Base-by-base conservation (phyloP, 2,888 invertebrate genomes). In the Chouioia cunea region DNA sequence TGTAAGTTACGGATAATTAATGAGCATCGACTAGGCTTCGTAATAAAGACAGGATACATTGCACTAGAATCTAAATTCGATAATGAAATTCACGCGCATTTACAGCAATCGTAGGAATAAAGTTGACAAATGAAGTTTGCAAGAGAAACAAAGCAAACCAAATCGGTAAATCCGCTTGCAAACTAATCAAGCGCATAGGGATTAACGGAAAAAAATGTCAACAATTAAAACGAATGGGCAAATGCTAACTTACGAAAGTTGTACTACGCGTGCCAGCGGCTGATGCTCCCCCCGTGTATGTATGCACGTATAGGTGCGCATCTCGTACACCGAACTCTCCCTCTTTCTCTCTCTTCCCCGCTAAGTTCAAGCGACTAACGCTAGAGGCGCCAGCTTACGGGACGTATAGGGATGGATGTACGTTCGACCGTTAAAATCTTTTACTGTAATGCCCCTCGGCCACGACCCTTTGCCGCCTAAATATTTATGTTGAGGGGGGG, bases 351-450 rank as follows among this genome's bases (percentile, higher is more conserved):
- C 27, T 27, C 22, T 12, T 3, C 23, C 12, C 54, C 6, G 47
- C 8, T 14, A 46, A 53, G 46, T 66, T 62, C 0, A n/a, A 36
- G 68, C 46, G 56, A 16, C 20, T 4, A 48, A 14, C 68, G 36
- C 54, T 14, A 68, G 68, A 62, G 68, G 68, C 68, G 68, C 68
- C 68, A 68, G 68, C 56, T 60, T 16, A 22, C 62, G 56, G 62
- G 43, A 18, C 27, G 20, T 20, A n/a, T n/a, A 46, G n/a, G 27
- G 27, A 4, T 27, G 27, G 27, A 4, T 27, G 27, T 36, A 12
- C 36, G 36, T 36, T 36, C 36, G 10, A 36, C 36, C 36, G 36
- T 36, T 36, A 36, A 36, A 36, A 36, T 12, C 36, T 36, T 27
- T 36, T 36, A 36, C 36, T 36, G 36, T 12, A 10, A 36, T 36